phyloP scores from a whole-genome alignment of 2,113 vertebrate genomes.

The Psettodes erumei region DNA sequence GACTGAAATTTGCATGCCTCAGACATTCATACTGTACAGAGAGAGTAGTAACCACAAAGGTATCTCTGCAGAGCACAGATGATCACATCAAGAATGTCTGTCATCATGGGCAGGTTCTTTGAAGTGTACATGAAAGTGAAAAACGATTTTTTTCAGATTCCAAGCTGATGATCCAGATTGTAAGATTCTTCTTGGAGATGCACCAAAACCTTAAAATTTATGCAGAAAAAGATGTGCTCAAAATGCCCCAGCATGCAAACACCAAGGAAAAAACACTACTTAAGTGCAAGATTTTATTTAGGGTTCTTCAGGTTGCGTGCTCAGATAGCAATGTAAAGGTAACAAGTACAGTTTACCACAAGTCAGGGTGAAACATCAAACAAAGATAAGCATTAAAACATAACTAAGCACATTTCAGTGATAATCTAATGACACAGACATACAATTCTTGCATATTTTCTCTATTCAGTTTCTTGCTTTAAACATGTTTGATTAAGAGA shows the following conservation, averaged over 20 bases:
- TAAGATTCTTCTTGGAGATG: neutral
- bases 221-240: neutral
- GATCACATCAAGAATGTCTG: conserved; percentile 17
- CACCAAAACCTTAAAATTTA: neutral
- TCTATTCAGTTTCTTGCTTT: conserved; percentile 6
- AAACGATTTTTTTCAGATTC: conserved; percentile 11
- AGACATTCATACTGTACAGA: conserved; percentile 5
- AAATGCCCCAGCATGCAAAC: neutral
- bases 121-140: conserved; percentile 33
- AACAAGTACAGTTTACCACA: conserved; percentile 12
- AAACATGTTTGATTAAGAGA: conserved; percentile 1
- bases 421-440: neutral
- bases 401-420: conserved; percentile 14
- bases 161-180: neutral
- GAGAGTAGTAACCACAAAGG: neutral
- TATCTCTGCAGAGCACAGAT: conserved; percentile 10
- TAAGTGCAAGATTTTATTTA: conserved; percentile 49
- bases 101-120: conserved; percentile 18
- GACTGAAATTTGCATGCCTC: conserved; percentile 11
- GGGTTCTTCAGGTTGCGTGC: conserved; percentile 13
- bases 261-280: neutral
- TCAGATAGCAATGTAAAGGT: neutral
- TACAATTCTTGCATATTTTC: neutral
- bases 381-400: neutral
- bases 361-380: conserved; percentile 6